A percentile compares a stretch with the other conserved stretches of the same genome.
phyloP scores from a whole-genome alignment of 2,113 vertebrate genomes.

The Paratilapia polleni region DNA sequence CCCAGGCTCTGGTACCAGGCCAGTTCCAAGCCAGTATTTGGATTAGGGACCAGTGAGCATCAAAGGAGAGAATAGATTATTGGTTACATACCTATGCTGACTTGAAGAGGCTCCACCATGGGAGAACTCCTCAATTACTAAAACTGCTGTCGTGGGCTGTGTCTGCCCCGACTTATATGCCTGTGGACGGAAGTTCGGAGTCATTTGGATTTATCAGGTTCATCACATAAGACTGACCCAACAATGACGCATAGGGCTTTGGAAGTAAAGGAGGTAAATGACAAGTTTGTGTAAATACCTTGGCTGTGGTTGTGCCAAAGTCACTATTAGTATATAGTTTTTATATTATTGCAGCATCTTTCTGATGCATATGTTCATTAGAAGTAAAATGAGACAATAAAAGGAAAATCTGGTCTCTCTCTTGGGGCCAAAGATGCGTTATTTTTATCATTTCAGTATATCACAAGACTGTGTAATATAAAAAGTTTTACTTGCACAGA shows the following conservation, averaged over 20 bases:
- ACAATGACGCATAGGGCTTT: constrained; percentile 70
- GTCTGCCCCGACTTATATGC: not conserved
- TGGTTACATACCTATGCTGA: constrained; percentile 7
- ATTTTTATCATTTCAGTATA: not conserved
- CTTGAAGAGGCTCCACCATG: constrained; percentile 35
- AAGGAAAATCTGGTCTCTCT: not conserved
- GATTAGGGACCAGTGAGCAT: not conserved
- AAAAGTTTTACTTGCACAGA: not conserved
- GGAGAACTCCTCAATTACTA: constrained; percentile 9
- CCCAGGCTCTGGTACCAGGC: not conserved
- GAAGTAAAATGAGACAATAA: not conserved
- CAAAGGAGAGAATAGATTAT: not conserved
- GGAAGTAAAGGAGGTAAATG: constrained; percentile 71
- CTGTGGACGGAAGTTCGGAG: constrained; percentile 12
- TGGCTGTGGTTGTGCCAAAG: not conserved
- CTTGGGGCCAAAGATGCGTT: not conserved
- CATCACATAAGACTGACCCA: constrained; percentile 16
- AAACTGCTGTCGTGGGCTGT: not conserved
- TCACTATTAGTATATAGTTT: not conserved
- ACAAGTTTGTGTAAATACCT: not conserved
- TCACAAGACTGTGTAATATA: not conserved
- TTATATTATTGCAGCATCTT: not conserved
- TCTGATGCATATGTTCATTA: not conserved
- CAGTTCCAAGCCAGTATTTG: constrained; percentile 4
- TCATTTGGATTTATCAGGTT: constrained; percentile 44